Evolutionary conservation across 2,888 invertebrate genomes (phyloP).

Genomic region (Acleris holmiana): DNA sequence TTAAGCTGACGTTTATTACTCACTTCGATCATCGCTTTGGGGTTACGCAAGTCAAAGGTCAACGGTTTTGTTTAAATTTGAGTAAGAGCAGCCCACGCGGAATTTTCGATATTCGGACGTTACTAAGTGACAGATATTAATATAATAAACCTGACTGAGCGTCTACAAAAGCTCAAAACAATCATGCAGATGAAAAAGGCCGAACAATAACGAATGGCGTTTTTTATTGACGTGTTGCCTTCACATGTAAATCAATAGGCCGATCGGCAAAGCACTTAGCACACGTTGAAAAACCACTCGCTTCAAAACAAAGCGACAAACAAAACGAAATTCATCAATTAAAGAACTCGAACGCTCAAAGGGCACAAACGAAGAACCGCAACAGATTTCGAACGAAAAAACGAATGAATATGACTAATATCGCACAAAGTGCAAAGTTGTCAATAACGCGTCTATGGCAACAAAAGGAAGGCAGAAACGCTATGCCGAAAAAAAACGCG

Average conservation of each 20-base stretch:
- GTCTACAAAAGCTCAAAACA: conserved; percentile 8
- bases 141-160: background rate
- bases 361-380: conserved; percentile 75
- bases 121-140: background rate
- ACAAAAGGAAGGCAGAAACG: conserved; percentile 64
- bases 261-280: conserved; percentile 63
- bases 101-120: background rate
- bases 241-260: conserved; percentile 37
- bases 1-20: conserved; percentile 43
- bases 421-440: conserved; percentile 78
- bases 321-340: conserved; percentile 76
- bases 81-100: conserved; percentile 27
- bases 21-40: conserved; percentile 24
- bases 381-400: conserved; percentile 71
- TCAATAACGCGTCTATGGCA: conserved; percentile 68
- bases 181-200: conserved; percentile 17
- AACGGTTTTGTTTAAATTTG: conserved; percentile 29
- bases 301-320: conserved; percentile 61
- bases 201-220: conserved; percentile 18
- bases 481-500: conserved; percentile 64
- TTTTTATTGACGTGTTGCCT: conserved; percentile 25
- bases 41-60: conserved; percentile 34
- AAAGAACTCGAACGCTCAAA: conserved; percentile 81
- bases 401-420: conserved; percentile 74
- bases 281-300: conserved; percentile 63